These are phyloP conservation scores for Lypha dubia DNA, from an alignment of 2,888 invertebrate species.

Conservation along the genomic window DNA sequence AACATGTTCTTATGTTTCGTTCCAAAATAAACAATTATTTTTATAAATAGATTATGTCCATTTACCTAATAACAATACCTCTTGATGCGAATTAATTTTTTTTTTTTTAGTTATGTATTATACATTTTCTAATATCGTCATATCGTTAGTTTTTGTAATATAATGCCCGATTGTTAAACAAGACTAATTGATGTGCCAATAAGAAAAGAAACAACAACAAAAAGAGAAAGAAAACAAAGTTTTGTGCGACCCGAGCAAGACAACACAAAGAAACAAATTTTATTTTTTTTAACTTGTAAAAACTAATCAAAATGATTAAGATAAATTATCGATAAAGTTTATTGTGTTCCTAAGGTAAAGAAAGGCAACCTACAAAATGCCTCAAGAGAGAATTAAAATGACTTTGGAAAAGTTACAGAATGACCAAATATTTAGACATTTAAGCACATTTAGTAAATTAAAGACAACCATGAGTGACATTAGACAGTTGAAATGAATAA, in stretches of 20 bases:
- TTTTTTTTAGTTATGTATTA: not conserved
- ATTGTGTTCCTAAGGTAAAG: not conserved
- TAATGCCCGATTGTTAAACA: constrained; percentile 54
- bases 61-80: not conserved
- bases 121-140: not conserved
- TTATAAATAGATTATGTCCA: not conserved
- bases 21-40: not conserved
- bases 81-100: not conserved
- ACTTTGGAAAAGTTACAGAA: not conserved
- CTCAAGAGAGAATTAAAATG: not conserved
- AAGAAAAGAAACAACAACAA: constrained; percentile 5
- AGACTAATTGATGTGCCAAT: constrained; percentile 69
- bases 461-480: too few species aligned
- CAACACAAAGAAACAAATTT: not conserved
- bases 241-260: not conserved
- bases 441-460: too few species aligned
- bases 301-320: constrained; percentile 34
- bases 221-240: constrained; percentile 25
- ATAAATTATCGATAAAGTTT: constrained; percentile 15
- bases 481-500: too few species aligned
- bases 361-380: not conserved
- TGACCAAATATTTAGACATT: too few species aligned
- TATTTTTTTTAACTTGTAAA: constrained; percentile 25
- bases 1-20: not conserved
- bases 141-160: constrained; percentile 31